Evolutionary conservation across 2,888 invertebrate genomes (phyloP), one percentile per base, ranked within the genome.

Genomic region (Drosophila koepferae): DNA sequence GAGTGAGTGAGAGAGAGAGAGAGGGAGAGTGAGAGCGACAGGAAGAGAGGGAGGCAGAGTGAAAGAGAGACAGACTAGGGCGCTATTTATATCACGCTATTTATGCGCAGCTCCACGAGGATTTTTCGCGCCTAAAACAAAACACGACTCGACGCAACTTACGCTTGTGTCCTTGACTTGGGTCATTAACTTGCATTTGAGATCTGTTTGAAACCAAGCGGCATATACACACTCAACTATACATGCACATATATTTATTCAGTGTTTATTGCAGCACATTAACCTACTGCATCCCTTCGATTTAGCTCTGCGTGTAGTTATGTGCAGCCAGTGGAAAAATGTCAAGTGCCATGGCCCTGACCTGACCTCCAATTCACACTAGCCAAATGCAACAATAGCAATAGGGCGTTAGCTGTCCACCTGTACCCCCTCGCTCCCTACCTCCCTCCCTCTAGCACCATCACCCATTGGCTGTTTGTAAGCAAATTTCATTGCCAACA

Each of bases 291-390:
- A 34, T 49, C n/a, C 34, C 51, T 5, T 14, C 14, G 44, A 20
- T 23, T 20, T 40, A 40, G 40, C 40, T 16, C 8, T n/a, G 3
- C 41, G 2, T 28, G 44, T 20, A 5, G 20, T 10, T 44, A 76
- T 77, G 70, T 64, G 67, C 63, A 60, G 43, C n/a, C 61, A 66
- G 40, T 58, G 70, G 48, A 70, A 59, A 88, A 91, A 91, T 91
- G 90, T 91, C 91, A 91, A 90, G 84, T 77, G 76, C 74, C 63
- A 65, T 84, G 81, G 87, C 90, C 91, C 86, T 91, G 91, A 91
- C 90, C 90, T 90, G 85, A 90, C 90, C 90, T 90, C 86, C 80
- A 77, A 66, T 68, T 72, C 71, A 59, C 66, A 78, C 55, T 31
- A 8, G 28, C 46, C 68, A 43, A 36, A 48, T 18, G 56, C 51